Evolutionary conservation across 2,888 invertebrate species (phyloP).

Genomic region (Caenorhabditis macrosperma): DNA sequence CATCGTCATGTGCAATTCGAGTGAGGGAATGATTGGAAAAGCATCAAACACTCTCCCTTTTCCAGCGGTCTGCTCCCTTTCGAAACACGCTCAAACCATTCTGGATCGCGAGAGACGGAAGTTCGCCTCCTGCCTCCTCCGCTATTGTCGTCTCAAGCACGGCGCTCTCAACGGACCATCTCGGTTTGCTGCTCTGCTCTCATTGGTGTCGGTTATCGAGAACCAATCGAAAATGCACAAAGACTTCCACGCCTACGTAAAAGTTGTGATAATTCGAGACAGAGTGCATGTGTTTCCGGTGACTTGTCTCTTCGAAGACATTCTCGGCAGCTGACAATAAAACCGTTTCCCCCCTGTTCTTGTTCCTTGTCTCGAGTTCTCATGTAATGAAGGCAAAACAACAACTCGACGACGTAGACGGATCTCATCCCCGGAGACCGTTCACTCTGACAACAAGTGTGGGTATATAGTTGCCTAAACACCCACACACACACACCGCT

Average conservation of each 20-base stretch:
- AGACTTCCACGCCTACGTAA: not conserved
- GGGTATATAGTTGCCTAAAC: too few relatives aligned
- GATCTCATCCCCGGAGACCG: too few relatives aligned
- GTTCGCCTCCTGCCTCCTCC: not conserved
- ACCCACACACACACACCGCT: too few relatives aligned
- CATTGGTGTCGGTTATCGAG: not conserved
- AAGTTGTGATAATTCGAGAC: not conserved
- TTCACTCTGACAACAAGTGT: too few relatives aligned
- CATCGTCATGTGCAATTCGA: slow-evolving; percentile 4
- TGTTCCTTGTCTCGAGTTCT: not conserved
- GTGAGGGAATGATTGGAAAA: not conserved
- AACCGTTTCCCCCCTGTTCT: not conserved
- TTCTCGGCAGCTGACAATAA: not conserved
- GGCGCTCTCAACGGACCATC: not conserved
- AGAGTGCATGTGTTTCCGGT: not conserved
- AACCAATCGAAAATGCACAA: not conserved
- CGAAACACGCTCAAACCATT: not conserved
- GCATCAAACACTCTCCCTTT: not conserved
- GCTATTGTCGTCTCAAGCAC: not conserved
- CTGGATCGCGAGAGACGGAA: not conserved
- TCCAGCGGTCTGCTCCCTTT: slow-evolving; percentile 6
- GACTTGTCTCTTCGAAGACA: not conserved
- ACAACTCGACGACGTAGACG: not conserved
- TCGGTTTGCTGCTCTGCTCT: not conserved
- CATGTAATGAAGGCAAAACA: not conserved